Conservation (phyloP, 2,888 invertebrate genomes). For the Esperia sulphurella region DNA sequence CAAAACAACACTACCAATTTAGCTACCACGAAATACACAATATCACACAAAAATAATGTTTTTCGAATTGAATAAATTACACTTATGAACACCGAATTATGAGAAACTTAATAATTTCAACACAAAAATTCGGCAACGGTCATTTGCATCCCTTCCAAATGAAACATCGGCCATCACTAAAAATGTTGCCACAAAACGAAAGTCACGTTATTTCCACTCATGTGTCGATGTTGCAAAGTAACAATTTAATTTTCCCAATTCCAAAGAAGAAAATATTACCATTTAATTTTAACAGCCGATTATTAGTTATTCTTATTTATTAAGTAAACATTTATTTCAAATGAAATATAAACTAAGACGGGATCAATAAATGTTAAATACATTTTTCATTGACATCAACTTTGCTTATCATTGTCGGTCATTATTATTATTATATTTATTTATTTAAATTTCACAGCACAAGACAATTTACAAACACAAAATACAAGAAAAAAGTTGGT, state of each 20-base stretch:
- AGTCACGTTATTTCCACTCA: conserved; percentile 63
- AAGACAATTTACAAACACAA: too few relatives aligned
- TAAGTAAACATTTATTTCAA: too few relatives aligned
- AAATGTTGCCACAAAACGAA: conserved; percentile 51
- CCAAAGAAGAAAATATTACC: background rate
- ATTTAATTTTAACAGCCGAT: too few relatives aligned
- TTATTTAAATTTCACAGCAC: too few relatives aligned
- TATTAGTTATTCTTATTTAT: too few relatives aligned
- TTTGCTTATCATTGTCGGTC: too few relatives aligned
- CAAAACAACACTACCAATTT: conserved; percentile 50
- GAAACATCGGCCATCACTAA: conserved; percentile 75
- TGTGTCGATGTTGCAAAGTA: conserved; percentile 43
- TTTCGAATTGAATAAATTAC: conserved; percentile 37
- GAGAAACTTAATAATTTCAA: conserved; percentile 61
- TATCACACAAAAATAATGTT: conserved; percentile 48
- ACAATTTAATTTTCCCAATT: conserved; percentile 10
- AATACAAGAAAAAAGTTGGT: too few relatives aligned
- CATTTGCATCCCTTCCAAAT: conserved; percentile 53
- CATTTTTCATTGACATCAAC: too few relatives aligned
- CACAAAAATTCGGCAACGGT: conserved; percentile 60
- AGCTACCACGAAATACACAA: conserved; percentile 54
- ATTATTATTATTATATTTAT: too few relatives aligned
- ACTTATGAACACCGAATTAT: conserved; percentile 55
- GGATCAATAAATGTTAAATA: too few relatives aligned
- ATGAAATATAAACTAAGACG: too few relatives aligned